Conservation (phyloP, 1,140 invertebrate genomes). For the Babylonia areolata region DNA sequence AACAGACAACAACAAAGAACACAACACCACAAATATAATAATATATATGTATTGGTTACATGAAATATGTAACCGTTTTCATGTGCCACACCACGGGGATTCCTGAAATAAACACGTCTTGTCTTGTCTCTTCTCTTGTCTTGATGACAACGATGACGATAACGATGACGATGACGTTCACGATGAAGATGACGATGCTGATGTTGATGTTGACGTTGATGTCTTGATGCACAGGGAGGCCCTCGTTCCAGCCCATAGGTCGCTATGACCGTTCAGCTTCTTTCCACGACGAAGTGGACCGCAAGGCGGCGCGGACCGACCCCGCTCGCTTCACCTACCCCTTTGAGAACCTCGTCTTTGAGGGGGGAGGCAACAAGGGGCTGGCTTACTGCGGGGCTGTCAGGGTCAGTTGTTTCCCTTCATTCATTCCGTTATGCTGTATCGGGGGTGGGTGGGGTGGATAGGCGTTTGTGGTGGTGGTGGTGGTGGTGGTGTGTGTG, state of each 20-base stretch:
- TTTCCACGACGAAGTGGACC: slow-evolving; percentile 46
- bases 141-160: no score
- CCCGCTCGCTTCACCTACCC: slow-evolving; percentile 51
- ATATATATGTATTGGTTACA: no score
- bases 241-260: not conserved
- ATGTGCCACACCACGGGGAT: no score
- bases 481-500: slow-evolving; percentile 18
- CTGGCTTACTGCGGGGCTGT: slow-evolving; percentile 58
- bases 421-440: not conserved
- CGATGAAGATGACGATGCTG: no score
- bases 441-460: not conserved
- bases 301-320: slow-evolving; percentile 41
- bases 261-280: slow-evolving; percentile 30
- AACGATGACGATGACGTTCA: no score
- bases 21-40: no score
- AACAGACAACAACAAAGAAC: no score
- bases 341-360: slow-evolving; percentile 66
- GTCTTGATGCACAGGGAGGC: not conserved
- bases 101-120: no score
- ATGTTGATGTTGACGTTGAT: no score
- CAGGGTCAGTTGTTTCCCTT: slow-evolving; percentile 28
- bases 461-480: slow-evolving; percentile 27
- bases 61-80: no score
- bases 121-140: no score
- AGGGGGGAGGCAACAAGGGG: slow-evolving; percentile 63